Percentiles rank a stretch among this genome's conserved stretches.
These are phyloP conservation scores for Lottia scabra DNA, from an alignment of 2,888 invertebrate species.

Conservation along the genomic window DNA sequence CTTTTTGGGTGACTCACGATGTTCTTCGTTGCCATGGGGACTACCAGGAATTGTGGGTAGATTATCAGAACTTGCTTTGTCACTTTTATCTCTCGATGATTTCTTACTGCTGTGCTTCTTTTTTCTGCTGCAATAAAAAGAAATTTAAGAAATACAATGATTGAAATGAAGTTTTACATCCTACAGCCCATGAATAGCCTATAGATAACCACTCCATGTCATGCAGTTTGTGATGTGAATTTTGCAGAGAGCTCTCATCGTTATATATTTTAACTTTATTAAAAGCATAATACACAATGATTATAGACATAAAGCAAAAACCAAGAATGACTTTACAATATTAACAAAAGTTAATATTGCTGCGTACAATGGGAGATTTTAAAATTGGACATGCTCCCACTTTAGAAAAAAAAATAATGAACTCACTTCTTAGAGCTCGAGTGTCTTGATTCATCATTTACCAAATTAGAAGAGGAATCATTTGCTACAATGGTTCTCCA, in stretches of 20 bases:
- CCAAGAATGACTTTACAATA: no score
- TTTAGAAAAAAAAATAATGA: not conserved
- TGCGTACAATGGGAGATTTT: no score
- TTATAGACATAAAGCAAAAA: no score
- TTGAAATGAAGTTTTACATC: not conserved
- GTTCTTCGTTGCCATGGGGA: constrained; percentile 25
- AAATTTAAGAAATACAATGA: not conserved
- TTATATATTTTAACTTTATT: no score
- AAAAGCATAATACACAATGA: no score
- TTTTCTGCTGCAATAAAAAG: constrained; percentile 26
- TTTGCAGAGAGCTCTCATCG: no score
- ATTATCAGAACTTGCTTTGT: constrained; percentile 27
- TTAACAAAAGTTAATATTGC: no score
- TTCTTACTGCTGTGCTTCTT: constrained; percentile 41
- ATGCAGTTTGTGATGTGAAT: no score
- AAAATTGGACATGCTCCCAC: not conserved
- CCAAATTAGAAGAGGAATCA: constrained; percentile 42
- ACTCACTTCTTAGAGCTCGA: constrained; percentile 28
- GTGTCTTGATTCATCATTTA: constrained; percentile 19
- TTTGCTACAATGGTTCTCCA: constrained; percentile 74
- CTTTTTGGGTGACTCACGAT: constrained; percentile 33
- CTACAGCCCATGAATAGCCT: no score
- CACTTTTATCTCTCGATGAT: not conserved
- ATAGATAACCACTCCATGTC: no score
- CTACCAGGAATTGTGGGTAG: constrained; percentile 49